Evolutionary conservation across 1,140 invertebrate species (phyloP).

Genomic region (Alviniconcha marisindica): DNA sequence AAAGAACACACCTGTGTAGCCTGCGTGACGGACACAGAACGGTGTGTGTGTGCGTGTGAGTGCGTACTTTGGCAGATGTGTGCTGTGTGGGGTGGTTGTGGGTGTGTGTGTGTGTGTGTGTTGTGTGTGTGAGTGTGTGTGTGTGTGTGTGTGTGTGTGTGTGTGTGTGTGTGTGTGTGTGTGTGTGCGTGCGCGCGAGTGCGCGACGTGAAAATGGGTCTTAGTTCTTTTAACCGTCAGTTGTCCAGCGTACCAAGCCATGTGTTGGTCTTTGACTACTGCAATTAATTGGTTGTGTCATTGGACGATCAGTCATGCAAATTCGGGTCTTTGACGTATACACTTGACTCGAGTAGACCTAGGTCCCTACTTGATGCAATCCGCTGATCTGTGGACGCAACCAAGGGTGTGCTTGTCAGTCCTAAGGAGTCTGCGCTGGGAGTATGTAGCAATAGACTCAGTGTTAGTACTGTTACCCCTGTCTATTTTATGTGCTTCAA

Average conservation of each 20-base stretch:
- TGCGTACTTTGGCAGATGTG: neutral
- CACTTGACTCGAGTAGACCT: too few relatives aligned
- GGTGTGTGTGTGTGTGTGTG: neutral
- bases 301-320: neutral
- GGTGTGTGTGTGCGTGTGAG: slow-evolving; percentile 18
- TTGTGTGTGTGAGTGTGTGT: slow-evolving; percentile 3
- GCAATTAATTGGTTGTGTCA: neutral
- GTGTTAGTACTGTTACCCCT: too few relatives aligned
- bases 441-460: too few relatives aligned
- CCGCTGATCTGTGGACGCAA: too few relatives aligned
- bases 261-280: neutral
- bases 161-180: slow-evolving; percentile 18
- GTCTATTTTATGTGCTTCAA: too few relatives aligned
- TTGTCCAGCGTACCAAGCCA: too few relatives aligned
- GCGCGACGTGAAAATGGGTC: neutral
- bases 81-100: neutral
- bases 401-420: too few relatives aligned
- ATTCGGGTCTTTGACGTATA: neutral
- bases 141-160: slow-evolving; percentile 8
- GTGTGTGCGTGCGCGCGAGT: neutral
- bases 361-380: too few relatives aligned
- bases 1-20: too few relatives aligned
- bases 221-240: too few relatives aligned
- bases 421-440: too few relatives aligned
- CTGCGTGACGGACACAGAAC: neutral